Percentiles rank a stretch among this genome's conserved stretches.
Evolutionary conservation across 1,140 invertebrate genomes (phyloP).

Genomic region (Diabrotica undecimpunctata): DNA sequence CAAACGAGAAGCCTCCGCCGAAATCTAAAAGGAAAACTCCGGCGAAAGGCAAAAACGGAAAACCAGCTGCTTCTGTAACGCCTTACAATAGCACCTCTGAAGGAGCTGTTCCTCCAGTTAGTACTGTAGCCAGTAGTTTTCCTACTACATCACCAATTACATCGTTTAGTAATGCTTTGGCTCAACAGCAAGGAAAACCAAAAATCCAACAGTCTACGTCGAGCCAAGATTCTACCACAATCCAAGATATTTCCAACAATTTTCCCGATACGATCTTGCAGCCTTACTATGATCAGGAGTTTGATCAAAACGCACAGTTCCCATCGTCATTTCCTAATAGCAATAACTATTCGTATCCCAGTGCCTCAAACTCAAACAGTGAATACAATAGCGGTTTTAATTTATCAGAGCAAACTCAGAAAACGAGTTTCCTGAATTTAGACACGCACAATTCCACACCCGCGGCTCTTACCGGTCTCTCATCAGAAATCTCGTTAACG

Average conservation of each 20-base stretch:
- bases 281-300: slow-evolving; percentile 23
- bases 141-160: slow-evolving; percentile 17
- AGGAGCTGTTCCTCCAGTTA: slow-evolving; percentile 12
- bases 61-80: slow-evolving; percentile 65
- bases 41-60: slow-evolving; percentile 43
- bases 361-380: slow-evolving; percentile 10
- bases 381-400: slow-evolving; percentile 18
- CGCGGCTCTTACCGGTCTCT: slow-evolving; percentile 21
- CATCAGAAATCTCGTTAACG: slow-evolving; percentile 30
- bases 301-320: slow-evolving; percentile 30
- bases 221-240: slow-evolving; percentile 22
- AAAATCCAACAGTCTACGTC: slow-evolving; percentile 10
- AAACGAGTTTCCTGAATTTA: slow-evolving; percentile 28
- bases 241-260: slow-evolving; percentile 28
- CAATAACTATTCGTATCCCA: slow-evolving; percentile 18
- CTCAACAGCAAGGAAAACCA: slow-evolving; percentile 16
- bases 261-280: slow-evolving; percentile 28
- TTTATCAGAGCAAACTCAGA: slow-evolving; percentile 13
- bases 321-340: slow-evolving; percentile 18
- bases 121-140: not conserved
- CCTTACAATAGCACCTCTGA: slow-evolving; percentile 50
- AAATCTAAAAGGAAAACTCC: slow-evolving; percentile 29
- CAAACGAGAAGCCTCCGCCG: slow-evolving; percentile 34
- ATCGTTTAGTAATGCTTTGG: slow-evolving; percentile 25
- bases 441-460: slow-evolving; percentile 24